Evolutionary conservation across 2,113 vertebrate genomes (phyloP), one percentile per base, ranked within the genome.

Genomic region (Acrocephalus kingi): DNA sequence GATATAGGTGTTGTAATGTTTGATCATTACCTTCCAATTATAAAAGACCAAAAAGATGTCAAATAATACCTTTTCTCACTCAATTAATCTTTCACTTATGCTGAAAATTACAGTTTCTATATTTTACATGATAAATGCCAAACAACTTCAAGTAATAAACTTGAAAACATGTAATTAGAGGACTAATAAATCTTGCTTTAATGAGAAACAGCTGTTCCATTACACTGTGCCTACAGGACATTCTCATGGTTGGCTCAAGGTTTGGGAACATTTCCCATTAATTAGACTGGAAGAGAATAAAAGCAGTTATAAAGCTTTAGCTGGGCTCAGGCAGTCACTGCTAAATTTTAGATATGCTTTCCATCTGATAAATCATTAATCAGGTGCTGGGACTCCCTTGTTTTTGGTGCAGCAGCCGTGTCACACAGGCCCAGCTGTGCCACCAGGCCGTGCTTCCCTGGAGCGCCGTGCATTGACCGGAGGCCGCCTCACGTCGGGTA

Each of bases 401-500:
- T 51, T 17, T 77, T 30, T 37, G 96, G 68, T 2, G 48, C 72
- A 83, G 87, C 67, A 6, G 15, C 33, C 19, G 94, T 93, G 72
- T 13, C 91, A 12, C 75, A 4, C 3, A 9, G 77, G 2, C 96
- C 97, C 6, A 94, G 95, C 11, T 99, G 98, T 87, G 95, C 97
- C 87, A 97, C 89, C 51, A 90, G 98, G 66, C 98, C 98, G 0
- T 98, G 98, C 48, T 99, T 98, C 82, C 98, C 98, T 0, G 98
- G 98, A 20, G 98, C 95, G 22, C 78, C 97, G 2, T 99, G 98
- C 62, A 96, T 98, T 41, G 97, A 98, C 88, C 84, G 96, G 55
- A 97, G 88, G 9, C 95, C 97, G 4, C 98, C 98, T 10, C n/a
- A 62, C 6, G 17, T 96, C 1, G 98, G 98, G 2, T 98, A 98